Conservation (phyloP, 2,888 invertebrate species). For the Erebia epiphron region DNA sequence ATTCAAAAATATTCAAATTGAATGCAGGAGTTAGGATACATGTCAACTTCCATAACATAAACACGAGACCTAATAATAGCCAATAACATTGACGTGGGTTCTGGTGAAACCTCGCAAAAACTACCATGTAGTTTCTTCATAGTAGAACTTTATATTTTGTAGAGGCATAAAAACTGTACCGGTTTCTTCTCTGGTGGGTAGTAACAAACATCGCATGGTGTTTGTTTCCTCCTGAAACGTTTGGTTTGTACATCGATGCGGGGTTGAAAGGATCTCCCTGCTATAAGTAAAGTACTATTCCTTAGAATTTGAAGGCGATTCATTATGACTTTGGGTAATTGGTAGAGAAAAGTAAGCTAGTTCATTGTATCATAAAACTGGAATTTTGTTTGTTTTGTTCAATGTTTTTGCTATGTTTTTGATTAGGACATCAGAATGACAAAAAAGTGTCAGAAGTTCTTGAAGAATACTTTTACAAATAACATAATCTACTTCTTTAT, state of each 20-base stretch:
- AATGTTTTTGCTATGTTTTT: conserved; percentile 13
- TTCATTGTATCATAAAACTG: conserved; percentile 19
- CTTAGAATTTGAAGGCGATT: conserved; percentile 36
- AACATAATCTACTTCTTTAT: no score
- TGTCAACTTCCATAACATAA: no score
- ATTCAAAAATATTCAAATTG: no score
- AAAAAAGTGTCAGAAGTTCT: neutral
- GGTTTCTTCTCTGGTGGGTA: conserved; percentile 51
- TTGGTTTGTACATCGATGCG: conserved; percentile 39
- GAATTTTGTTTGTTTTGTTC: conserved; percentile 12
- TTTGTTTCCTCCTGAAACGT: conserved; percentile 49
- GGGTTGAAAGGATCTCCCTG: conserved; percentile 20
- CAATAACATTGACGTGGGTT: no score
- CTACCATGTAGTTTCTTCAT: no score
- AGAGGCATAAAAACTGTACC: conserved; percentile 43
- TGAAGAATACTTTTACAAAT: neutral
- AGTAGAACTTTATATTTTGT: no score
- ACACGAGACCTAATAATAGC: no score
- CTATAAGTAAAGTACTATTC: conserved; percentile 22
- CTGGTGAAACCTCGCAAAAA: no score
- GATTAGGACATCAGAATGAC: conserved; percentile 2
- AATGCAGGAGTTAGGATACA: no score
- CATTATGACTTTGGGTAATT: conserved; percentile 34
- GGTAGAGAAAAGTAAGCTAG: neutral
- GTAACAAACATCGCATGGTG: conserved; percentile 51